Evolutionary conservation across 1,140 invertebrate genomes (phyloP).

Genomic region (Ceratosolen fusciceps): DNA sequence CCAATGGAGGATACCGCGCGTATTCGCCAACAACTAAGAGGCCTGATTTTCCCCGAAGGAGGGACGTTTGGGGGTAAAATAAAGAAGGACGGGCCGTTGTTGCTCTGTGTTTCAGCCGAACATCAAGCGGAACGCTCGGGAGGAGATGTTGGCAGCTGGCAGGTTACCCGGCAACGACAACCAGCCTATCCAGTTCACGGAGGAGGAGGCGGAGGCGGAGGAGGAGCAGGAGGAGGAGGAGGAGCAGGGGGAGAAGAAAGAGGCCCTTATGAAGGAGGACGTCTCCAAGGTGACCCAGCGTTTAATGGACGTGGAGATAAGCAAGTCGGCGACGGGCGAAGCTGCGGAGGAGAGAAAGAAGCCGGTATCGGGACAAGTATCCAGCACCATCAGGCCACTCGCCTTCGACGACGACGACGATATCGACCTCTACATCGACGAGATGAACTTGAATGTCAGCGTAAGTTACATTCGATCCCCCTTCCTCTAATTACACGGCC

Average conservation of each 20-base stretch:
- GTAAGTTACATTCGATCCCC: conserved; percentile 61
- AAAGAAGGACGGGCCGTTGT: too few relatives aligned
- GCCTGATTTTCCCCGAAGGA: too few relatives aligned
- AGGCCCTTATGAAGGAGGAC: conserved; percentile 18
- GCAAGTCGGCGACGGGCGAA: conserved; percentile 42
- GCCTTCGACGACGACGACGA: conserved; percentile 60
- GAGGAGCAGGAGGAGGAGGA: background rate
- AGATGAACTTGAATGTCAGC: conserved; percentile 78
- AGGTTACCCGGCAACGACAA: background rate
- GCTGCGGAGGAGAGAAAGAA: conserved; percentile 33
- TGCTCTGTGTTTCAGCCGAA: conserved; percentile 75
- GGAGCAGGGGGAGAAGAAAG: background rate
- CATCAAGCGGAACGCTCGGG: conserved; percentile 79
- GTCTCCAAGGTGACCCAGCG: conserved; percentile 48
- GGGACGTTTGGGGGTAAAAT: too few relatives aligned
- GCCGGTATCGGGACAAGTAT: conserved; percentile 14
- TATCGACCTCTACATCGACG: conserved; percentile 76
- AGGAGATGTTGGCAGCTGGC: conserved; percentile 80
- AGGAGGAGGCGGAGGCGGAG: background rate
- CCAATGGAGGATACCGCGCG: background rate
- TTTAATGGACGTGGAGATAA: conserved; percentile 57
- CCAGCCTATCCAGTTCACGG: background rate
- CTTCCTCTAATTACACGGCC: too few relatives aligned
- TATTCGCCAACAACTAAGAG: background rate
- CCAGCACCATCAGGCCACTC: conserved; percentile 61